Base-by-base conservation (phyloP, 2,888 invertebrate genomes). In the Ormia ochracea region DNA sequence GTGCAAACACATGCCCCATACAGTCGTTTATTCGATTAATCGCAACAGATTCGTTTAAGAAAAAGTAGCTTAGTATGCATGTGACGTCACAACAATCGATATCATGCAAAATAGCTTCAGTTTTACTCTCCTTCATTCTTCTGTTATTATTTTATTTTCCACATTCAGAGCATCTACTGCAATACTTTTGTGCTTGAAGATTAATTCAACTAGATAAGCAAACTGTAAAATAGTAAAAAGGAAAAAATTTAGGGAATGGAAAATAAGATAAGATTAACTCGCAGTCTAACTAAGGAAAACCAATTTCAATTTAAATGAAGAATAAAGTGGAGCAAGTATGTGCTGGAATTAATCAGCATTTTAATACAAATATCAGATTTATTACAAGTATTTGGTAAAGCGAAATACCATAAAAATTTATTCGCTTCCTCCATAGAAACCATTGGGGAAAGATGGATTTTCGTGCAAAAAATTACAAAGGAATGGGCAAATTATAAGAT, bases 41-140 rank as follows among this genome's bases (percentile, higher is more conserved):
- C 36, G n/a, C 17, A 14, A 52, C 43, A 31, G 14, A 61, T 61
- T 36, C 59, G 6, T 68, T 45, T 59, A 19, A 6, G 41, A 54
- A 43, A 17, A 41, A 33, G 6, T 26, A 43, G 31, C 69, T 78
- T 77, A 54, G 70, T 72, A 77, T 80, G 79, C 81, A 52, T 45
- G 70, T 69, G 78, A 81, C 68, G 81, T 81, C 82, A 82, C 69
- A 78, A 52, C 80, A 83, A 83, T 83, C 83, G 80, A 82, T 83
- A 79, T 80, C 82, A 82, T 28, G 28, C 28, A 28, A n/a, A n/a
- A n/a, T 14, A n/a, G 7, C n/a, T 12, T 14, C 14, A 50, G 14
- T 2, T 50, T 21, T 1, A 1, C 9, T 7, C 9, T 14, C 1
- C 9, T 6, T 2, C n/a, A 28, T n/a, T 7, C 7, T 48, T 10